Evolutionary conservation across 2,888 invertebrate species (phyloP).

Genomic region (Dilophus febrilis): DNA sequence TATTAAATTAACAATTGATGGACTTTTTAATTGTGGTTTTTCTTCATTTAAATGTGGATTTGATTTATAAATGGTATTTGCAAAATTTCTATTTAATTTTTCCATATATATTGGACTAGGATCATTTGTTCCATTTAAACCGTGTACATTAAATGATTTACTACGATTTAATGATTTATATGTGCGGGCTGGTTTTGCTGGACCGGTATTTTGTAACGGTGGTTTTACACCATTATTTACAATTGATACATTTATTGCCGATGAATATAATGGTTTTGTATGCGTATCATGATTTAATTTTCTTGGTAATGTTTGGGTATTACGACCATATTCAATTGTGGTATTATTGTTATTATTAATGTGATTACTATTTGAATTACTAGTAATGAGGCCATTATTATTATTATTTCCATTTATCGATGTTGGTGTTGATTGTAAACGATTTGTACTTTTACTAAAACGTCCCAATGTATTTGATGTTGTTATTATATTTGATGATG

Average conservation of each 20-base stretch:
- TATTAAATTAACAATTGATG: slow-evolving; percentile 71
- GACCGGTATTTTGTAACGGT: slow-evolving; percentile 36
- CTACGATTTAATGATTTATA: slow-evolving; percentile 63
- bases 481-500: slow-evolving; percentile 12
- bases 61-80: slow-evolving; percentile 47
- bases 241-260: slow-evolving; percentile 49
- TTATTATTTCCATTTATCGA: slow-evolving; percentile 25
- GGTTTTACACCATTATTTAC: slow-evolving; percentile 34
- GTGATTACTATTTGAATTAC: no score
- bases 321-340: no score
- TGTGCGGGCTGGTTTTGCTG: slow-evolving; percentile 62
- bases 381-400: slow-evolving; percentile 26
- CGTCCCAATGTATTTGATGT: slow-evolving; percentile 55
- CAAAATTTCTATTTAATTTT: slow-evolving; percentile 22
- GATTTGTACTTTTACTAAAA: slow-evolving; percentile 66
- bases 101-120: slow-evolving; percentile 29
- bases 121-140: slow-evolving; percentile 33
- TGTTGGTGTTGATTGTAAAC: slow-evolving; percentile 38
- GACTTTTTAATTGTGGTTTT: slow-evolving; percentile 61
- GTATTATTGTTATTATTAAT: slow-evolving; percentile 34
- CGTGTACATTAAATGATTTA: slow-evolving; percentile 73
- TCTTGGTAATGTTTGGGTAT: slow-evolving; percentile 59
- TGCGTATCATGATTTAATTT: slow-evolving; percentile 34
- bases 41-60: slow-evolving; percentile 61
- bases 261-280: slow-evolving; percentile 31